Evolutionary conservation across 2,797 vertebrate genomes (phyloP).

Genomic region (Megalops cyprinoides): DNA sequence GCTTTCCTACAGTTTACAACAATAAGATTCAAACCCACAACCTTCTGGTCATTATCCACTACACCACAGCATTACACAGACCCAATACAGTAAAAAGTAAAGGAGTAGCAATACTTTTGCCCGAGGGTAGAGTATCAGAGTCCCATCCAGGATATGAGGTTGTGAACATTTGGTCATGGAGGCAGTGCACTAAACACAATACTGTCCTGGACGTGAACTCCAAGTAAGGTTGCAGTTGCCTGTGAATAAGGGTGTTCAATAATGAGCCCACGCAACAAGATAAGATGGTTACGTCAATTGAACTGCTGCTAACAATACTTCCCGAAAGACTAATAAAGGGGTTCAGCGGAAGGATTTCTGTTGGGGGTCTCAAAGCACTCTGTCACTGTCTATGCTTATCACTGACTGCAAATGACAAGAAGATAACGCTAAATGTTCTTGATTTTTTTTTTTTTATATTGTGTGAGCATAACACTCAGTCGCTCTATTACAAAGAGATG

Average conservation of each 20-base stretch:
- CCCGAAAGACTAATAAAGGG: not conserved
- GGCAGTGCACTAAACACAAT: too few species aligned
- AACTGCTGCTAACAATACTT: not conserved
- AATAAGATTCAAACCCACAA: not conserved
- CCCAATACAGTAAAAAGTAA: not conserved
- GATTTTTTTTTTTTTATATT: not conserved
- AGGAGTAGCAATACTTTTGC: too few species aligned
- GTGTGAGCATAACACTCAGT: not conserved
- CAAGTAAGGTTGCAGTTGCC: not conserved
- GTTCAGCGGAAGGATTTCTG: not conserved
- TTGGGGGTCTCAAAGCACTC: not conserved
- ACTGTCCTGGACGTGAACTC: too few species aligned
- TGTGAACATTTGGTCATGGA: not conserved
- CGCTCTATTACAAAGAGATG: not conserved
- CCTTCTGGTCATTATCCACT: too few species aligned
- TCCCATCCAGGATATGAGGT: not conserved
- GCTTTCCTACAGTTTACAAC: not conserved
- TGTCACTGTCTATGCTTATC: not conserved
- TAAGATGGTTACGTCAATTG: not conserved
- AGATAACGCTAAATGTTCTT: not conserved
- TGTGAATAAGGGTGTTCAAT: not conserved
- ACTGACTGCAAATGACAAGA: not conserved
- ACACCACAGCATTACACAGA: not conserved
- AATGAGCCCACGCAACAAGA: not conserved
- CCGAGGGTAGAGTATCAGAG: too few species aligned